phyloP scores from a whole-genome alignment of 2,888 invertebrate genomes.

The Portevinia maculata region DNA sequence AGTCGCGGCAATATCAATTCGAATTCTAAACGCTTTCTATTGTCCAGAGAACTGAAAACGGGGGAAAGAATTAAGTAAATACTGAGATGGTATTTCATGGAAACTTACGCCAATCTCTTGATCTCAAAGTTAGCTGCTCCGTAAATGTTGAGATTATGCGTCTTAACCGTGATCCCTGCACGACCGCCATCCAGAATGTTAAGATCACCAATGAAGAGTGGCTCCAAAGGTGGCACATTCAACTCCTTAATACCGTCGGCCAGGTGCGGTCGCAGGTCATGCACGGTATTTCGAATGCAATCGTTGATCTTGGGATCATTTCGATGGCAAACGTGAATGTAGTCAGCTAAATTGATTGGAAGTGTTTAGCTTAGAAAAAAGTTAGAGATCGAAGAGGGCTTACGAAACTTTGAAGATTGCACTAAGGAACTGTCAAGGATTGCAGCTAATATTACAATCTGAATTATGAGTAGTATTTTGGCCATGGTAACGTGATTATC shows the following conservation, averaged over 20 bases:
- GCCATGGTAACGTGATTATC: slow-evolving; percentile 32
- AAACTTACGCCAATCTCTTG: slow-evolving; percentile 82
- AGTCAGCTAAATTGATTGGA: slow-evolving; percentile 84
- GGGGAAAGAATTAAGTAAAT: neutral
- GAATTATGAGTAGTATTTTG: neutral
- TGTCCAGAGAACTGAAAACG: slow-evolving; percentile 72
- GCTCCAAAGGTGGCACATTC: slow-evolving; percentile 88
- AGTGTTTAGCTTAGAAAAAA: neutral
- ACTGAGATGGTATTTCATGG: neutral
- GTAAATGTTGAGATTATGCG: slow-evolving; percentile 85
- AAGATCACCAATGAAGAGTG: slow-evolving; percentile 87
- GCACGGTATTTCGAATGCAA: slow-evolving; percentile 86
- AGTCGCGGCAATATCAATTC: slow-evolving; percentile 85
- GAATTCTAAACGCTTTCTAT: slow-evolving; percentile 84
- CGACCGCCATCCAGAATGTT: slow-evolving; percentile 86
- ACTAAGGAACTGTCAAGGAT: slow-evolving; percentile 15
- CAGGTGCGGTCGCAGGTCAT: slow-evolving; percentile 85
- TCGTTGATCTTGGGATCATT: slow-evolving; percentile 86
- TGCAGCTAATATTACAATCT: slow-evolving; percentile 8
- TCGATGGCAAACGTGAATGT: slow-evolving; percentile 87
- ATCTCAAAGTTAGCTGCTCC: slow-evolving; percentile 88
- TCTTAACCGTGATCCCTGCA: slow-evolving; percentile 79
- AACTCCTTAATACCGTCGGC: slow-evolving; percentile 87
- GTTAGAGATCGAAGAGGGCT: slow-evolving; percentile 8
- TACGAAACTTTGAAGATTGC: slow-evolving; percentile 46